phyloP scores from a whole-genome alignment of 1,140 invertebrate species.

The Melanaphis sacchari region DNA sequence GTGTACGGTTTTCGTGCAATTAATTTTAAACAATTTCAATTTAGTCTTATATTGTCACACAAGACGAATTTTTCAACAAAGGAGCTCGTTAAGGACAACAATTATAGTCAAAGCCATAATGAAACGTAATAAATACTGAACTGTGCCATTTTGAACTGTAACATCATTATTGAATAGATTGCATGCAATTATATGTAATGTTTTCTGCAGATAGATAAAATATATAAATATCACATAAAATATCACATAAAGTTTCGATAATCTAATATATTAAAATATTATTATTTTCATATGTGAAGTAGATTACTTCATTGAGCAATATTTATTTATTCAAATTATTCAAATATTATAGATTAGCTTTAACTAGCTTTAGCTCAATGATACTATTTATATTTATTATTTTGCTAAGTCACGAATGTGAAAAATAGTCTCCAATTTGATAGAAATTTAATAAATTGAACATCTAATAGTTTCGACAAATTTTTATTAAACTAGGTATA shows the following conservation, averaged over 20 bases:
- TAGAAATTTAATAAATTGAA: background rate
- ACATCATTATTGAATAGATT: background rate
- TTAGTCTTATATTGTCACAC: background rate
- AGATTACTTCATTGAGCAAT: background rate
- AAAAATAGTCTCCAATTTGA: background rate
- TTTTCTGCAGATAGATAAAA: background rate
- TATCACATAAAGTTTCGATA: background rate
- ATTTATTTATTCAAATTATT: background rate
- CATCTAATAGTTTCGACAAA: background rate
- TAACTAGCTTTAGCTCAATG: background rate
- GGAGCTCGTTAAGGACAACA: background rate
- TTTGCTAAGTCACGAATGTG: background rate
- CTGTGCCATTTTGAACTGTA: background rate
- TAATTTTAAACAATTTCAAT: background rate
- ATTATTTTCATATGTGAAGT: background rate
- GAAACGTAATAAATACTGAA: background rate
- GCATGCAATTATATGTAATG: background rate
- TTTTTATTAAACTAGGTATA: background rate
- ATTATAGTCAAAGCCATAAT: slow-evolving; percentile 1
- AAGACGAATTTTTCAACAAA: background rate
- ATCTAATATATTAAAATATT: too few relatives aligned
- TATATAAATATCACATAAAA: background rate
- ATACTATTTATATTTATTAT: background rate
- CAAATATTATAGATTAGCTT: background rate
- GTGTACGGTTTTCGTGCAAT: background rate